Evolutionary conservation across 2,888 invertebrate species (phyloP).

Genomic region (Nephrotoma guestfalica): DNA sequence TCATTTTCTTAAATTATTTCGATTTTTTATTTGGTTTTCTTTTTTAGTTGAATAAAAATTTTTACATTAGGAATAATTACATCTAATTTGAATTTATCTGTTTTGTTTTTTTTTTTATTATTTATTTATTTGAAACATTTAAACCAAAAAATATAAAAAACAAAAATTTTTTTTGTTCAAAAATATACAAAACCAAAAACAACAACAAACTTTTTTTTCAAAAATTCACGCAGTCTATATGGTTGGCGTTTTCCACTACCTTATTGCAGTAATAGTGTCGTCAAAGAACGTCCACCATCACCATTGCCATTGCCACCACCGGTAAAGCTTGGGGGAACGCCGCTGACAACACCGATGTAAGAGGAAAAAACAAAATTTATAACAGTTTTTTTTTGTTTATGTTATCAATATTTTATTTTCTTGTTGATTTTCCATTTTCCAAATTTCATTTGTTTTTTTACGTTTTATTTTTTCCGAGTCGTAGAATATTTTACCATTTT

Average conservation of each 20-base stretch:
- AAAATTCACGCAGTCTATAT: conserved; percentile 58
- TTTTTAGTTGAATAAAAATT: neutral
- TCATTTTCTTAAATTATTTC: neutral
- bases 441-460: conserved; percentile 16
- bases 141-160: conserved; percentile 6
- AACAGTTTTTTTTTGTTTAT: conserved; percentile 7
- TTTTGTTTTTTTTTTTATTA: neutral
- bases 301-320: conserved; percentile 66
- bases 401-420: neutral
- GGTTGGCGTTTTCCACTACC: conserved; percentile 94
- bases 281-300: conserved; percentile 62
- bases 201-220: conserved; percentile 1
- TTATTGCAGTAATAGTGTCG: conserved; percentile 72
- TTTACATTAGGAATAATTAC: neutral
- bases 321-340: conserved; percentile 58
- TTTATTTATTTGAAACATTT: conserved; percentile 26
- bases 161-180: neutral
- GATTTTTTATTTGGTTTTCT: neutral
- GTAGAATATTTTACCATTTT: neutral
- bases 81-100: conserved; percentile 1
- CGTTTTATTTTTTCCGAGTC: neutral
- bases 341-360: conserved; percentile 52
- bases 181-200: conserved; percentile 1
- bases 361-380: conserved; percentile 20
- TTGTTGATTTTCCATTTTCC: conserved; percentile 6